Evolutionary conservation across 1,140 invertebrate species (phyloP), one percentile per base, ranked within the genome.

Genomic region (Bradysia coprophila): DNA sequence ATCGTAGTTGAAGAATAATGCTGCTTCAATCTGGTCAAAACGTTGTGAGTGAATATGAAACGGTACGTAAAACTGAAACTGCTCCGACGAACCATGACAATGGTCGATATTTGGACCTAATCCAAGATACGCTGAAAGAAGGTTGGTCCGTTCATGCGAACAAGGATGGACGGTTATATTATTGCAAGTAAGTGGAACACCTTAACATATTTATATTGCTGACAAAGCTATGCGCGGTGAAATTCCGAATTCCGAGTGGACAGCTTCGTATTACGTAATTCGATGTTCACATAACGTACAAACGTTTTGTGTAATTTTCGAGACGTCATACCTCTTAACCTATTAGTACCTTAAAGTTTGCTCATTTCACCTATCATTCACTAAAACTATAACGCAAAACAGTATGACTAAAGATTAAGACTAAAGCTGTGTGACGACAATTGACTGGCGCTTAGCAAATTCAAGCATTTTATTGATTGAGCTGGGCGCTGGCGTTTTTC

Each of bases 91-190:
- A 20, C 19, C 21, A 31, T 6, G 34, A 45, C 20, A 20, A 37
- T 15, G 28, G 20, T 11, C 49, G 55, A 43, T 55, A 60, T 42
- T 51, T 72, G 50, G 66, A 71, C 46, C 59, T 56, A 42, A 51
- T 72, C 23, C 68, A 69, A 45, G 56, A 60, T 15, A 65, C 63
- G 44, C 55, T 72, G 21, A 72, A 72, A 49, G 63, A 67, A 42
- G 77, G 76, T 49, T 82, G 78, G 75, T 80, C 73, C 4, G 74
- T 75, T 5, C 77, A 80, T 54, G 65, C 69, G n/a, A 74, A 71
- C 49, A 72, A 73, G 47, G 77, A 81, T 51, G 77, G 77, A 39
- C 61, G 79, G 44, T 68, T 81, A 38, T 82, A 78, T 61, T 82
- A 82, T 67, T 80, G 76, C 78, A 81, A 82, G 79, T 82, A 61